These are phyloP conservation scores for Magallana angulata DNA, from an alignment of 1,140 invertebrate species.

Conservation along the genomic window DNA sequence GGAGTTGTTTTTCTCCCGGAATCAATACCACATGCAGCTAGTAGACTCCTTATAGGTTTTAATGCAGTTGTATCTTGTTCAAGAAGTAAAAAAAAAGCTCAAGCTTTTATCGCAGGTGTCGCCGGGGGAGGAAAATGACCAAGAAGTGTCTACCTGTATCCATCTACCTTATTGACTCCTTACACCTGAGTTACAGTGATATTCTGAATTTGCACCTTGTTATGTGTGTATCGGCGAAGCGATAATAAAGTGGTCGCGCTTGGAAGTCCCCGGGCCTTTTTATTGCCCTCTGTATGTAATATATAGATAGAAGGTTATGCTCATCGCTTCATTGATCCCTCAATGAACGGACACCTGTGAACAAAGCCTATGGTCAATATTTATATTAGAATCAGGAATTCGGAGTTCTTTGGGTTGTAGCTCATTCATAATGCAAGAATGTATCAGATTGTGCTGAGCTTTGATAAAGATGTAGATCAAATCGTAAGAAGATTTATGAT, in stretches of 20 bases:
- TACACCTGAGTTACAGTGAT: slow-evolving; percentile 30
- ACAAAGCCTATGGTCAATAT: slow-evolving; percentile 17
- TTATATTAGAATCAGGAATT: slow-evolving; percentile 11
- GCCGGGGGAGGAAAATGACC: slow-evolving; percentile 28
- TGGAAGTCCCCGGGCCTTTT: slow-evolving; percentile 17
- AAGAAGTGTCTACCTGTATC: slow-evolving; percentile 25
- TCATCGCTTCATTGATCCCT: slow-evolving; percentile 32
- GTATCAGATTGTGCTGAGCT: neutral
- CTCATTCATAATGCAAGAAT: neutral
- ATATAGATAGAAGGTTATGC: slow-evolving; percentile 35
- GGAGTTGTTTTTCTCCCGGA: neutral
- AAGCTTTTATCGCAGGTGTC: slow-evolving; percentile 19
- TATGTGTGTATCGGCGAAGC: slow-evolving; percentile 26
- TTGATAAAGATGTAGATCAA: too few species aligned
- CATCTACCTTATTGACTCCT: neutral
- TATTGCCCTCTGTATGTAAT: slow-evolving; percentile 22
- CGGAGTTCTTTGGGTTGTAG: neutral
- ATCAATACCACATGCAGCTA: neutral
- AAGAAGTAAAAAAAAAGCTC: neutral
- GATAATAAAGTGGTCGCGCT: slow-evolving; percentile 37
- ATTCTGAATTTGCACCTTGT: slow-evolving; percentile 34
- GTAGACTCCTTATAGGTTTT: neutral
- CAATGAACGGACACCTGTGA: slow-evolving; percentile 20
- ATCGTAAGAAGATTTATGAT: too few species aligned
- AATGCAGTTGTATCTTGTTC: slow-evolving; percentile 21